Conservation (phyloP, 2,113 vertebrate species). For the Cyphomyrus plagiostoma region DNA sequence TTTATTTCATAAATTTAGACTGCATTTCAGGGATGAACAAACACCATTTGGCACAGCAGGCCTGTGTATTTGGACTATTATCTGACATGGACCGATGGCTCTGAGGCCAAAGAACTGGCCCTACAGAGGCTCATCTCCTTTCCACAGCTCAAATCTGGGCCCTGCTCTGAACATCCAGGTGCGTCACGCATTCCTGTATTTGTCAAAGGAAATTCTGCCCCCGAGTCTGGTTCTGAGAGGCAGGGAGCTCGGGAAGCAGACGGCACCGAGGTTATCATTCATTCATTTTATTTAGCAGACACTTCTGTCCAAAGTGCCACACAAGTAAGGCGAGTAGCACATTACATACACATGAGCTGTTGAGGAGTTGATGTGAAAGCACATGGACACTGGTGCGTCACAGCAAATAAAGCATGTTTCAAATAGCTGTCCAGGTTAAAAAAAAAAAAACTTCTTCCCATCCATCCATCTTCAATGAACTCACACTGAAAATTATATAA, state of each 20-base stretch:
- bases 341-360: neutral
- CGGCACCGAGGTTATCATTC: neutral
- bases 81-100: neutral
- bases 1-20: neutral
- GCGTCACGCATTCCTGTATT: slow-evolving; percentile 32
- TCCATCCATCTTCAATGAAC: neutral
- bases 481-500: neutral
- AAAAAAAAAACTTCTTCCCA: neutral
- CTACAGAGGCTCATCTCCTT: neutral
- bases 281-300: neutral
- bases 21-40: neutral
- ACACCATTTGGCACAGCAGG: neutral
- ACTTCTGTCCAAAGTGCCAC: neutral
- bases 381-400: neutral
- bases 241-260: neutral
- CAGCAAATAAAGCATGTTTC: neutral
- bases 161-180: slow-evolving; percentile 17
- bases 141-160: neutral
- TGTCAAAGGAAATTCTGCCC: slow-evolving; percentile 42
- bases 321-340: neutral
- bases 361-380: neutral
- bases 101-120: too few species aligned
- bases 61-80: neutral
- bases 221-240: neutral
- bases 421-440: neutral